phyloP scores from a whole-genome alignment of 2,113 vertebrate species.

The Macroglossus sobrinus region DNA sequence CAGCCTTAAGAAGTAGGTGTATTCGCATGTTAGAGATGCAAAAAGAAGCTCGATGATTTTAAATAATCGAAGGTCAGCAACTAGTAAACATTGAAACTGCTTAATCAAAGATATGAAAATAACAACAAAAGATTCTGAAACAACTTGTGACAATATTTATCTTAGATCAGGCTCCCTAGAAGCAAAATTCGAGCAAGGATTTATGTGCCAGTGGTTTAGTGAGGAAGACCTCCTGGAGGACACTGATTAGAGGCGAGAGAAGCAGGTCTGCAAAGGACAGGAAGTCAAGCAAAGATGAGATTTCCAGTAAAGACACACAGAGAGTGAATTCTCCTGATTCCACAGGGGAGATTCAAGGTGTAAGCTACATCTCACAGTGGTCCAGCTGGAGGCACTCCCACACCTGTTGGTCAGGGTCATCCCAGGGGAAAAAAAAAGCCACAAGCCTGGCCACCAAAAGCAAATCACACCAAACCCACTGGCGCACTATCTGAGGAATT shows the following conservation, averaged over 20 bases:
- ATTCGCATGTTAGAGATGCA: neutral
- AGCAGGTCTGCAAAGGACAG: neutral
- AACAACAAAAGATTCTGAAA: neutral
- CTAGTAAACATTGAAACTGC: neutral
- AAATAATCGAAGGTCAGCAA: conserved; percentile 18
- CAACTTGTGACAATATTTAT: neutral
- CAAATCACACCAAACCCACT: neutral
- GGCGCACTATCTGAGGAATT: neutral
- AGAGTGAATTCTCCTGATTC: neutral
- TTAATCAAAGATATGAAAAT: conserved; percentile 15
- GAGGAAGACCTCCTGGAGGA: neutral
- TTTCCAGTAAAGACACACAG: neutral
- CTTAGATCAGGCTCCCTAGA: neutral
- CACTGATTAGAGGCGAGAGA: neutral
- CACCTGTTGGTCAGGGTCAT: neutral
- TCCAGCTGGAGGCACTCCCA: neutral
- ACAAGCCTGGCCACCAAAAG: neutral
- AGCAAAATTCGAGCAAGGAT: neutral
- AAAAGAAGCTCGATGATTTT: neutral
- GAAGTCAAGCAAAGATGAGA: neutral
- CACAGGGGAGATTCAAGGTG: neutral
- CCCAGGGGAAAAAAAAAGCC: neutral
- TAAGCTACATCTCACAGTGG: neutral
- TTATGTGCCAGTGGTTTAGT: neutral
- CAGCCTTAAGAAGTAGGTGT: neutral